phyloP scores from a whole-genome alignment of 2,888 invertebrate species.

The Heliconius hortense region DNA sequence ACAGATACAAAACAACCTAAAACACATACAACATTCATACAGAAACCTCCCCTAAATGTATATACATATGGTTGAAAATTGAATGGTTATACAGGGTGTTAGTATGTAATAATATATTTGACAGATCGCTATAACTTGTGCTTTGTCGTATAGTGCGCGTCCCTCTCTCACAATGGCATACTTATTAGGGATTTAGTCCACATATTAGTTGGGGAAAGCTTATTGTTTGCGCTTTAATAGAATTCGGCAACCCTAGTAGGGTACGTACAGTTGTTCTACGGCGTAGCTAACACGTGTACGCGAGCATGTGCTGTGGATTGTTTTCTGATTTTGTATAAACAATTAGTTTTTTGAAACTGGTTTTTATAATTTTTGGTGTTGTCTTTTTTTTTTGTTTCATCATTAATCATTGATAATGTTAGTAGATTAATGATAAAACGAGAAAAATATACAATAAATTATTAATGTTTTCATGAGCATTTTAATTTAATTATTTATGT shows the following conservation, averaged over 20 bases:
- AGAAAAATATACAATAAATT: neutral
- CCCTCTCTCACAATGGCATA: constrained; percentile 82
- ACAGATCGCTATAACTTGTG: constrained; percentile 80
- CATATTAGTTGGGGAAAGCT: constrained; percentile 81
- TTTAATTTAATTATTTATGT: neutral
- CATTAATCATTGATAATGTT: neutral
- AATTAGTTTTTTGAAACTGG: constrained; percentile 15
- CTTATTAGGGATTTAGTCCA: constrained; percentile 83
- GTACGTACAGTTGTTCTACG: constrained; percentile 58
- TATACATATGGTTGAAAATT: constrained; percentile 42
- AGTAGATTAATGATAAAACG: neutral
- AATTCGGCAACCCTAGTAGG: constrained; percentile 76
- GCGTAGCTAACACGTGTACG: constrained; percentile 51
- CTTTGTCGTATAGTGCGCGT: constrained; percentile 78
- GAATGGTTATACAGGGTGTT: constrained; percentile 32
- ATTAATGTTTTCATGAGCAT: neutral
- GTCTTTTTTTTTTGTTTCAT: neutral
- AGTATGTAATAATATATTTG: constrained; percentile 49
- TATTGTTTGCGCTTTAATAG: constrained; percentile 81
- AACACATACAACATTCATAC: constrained; percentile 40
- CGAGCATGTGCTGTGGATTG: constrained; percentile 60
- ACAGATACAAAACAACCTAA: constrained; percentile 50
- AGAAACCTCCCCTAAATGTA: constrained; percentile 44
- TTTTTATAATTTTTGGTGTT: neutral
- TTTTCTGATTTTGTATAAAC: constrained; percentile 37